phyloP scores from a whole-genome alignment of 1,140 invertebrate species.

The Bombus consobrinus region DNA sequence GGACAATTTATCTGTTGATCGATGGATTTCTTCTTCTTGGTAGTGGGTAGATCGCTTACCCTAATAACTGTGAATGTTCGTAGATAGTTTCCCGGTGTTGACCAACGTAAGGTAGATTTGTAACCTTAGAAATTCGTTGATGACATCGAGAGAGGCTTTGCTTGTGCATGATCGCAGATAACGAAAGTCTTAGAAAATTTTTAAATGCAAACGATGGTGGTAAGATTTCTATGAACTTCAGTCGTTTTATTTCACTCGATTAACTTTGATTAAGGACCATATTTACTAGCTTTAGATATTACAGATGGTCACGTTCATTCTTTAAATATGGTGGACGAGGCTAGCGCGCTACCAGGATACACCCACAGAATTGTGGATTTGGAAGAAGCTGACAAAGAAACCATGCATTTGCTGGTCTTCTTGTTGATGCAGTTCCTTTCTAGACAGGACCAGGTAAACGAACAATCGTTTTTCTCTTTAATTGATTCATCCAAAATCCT shows the following conservation, averaged over 20 bases:
- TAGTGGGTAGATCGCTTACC: background rate
- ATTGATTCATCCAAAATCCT: background rate
- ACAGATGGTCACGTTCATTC: constrained; percentile 91
- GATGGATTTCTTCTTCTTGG: background rate
- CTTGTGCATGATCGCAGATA: constrained; percentile 5
- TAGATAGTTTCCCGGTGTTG: background rate
- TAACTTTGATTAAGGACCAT: background rate
- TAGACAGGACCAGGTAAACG: constrained; percentile 87
- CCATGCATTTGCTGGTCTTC: constrained; percentile 97
- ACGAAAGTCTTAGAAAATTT: background rate
- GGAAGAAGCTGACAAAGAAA: constrained; percentile 97
- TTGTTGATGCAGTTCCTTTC: constrained; percentile 97
- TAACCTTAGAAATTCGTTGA: background rate
- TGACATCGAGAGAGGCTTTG: background rate
- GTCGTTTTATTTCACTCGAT: background rate
- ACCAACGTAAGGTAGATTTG: background rate
- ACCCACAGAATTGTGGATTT: constrained; percentile 93
- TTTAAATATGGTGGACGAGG: constrained; percentile 87
- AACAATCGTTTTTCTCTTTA: background rate
- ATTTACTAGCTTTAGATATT: constrained; percentile 57
- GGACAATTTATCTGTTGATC: background rate
- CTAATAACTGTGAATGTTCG: background rate
- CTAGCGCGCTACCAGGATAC: constrained; percentile 86
- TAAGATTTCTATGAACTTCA: background rate
- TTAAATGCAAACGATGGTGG: background rate